Evolutionary conservation across 2,888 invertebrate genomes (phyloP), one percentile per base, ranked within the genome.

Genomic region (Drosophila sordidula): DNA sequence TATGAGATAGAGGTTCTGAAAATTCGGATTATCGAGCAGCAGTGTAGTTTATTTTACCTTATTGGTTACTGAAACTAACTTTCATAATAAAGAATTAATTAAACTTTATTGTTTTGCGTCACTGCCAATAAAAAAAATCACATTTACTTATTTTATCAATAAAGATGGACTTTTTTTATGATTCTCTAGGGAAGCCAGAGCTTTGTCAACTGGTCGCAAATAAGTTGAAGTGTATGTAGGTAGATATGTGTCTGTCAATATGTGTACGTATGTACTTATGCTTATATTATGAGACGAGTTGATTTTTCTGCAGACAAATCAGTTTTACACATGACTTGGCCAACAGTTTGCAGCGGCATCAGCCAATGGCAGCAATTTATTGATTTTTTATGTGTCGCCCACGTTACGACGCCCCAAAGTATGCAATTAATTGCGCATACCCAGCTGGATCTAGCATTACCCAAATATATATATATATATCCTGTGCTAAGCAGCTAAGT

Each of bases 391-490:
- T 39, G 16, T 47, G 16, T 2, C 36, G 22, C 1, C 18, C 73
- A 54, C 42, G 67, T 46, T 26, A 42, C 26, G 61, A 61, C 77
- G 77, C 77, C 72, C 16, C 34, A 34, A 59, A 62, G 74, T 57
- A 73, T 65, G 78, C 77, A 78, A 69, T 80, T 80, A 73, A 77
- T 77, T 79, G 56, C 14, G 57, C 58, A 54, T 44, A 34, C 12
- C n/a, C 32, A 32, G n/a, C 18, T 14, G 32, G 4, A 54, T 54
- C 29, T 38, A 44, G 32, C 50, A 63, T 49, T 44, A 54, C 22
- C 32, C 9, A 32, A 32, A 32, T 11, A 50, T 25, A n/a, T 12
- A 22, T 22, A 22, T 22, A 11, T 16, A 39, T 16, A 18, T 26
- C 36, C 18, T 45, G 16, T 16, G 14, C 32, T 61, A 61, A 61